A percentile compares a stretch with the other conserved stretches of the same genome.
phyloP scores from a whole-genome alignment of 1,140 invertebrate genomes.

The Linepithema humile region DNA sequence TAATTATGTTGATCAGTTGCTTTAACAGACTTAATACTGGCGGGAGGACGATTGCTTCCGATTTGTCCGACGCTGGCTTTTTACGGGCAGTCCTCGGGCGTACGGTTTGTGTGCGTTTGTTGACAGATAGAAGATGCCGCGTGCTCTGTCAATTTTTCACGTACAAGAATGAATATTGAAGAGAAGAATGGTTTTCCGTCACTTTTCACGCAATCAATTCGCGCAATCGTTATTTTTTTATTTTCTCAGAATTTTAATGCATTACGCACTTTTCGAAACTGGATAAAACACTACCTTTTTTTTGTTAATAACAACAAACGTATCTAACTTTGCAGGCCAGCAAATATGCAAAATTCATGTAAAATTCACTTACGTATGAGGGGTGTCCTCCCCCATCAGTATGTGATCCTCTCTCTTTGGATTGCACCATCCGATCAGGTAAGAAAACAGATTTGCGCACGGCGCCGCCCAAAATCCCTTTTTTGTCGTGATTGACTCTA shows the following conservation, averaged over 20 bases:
- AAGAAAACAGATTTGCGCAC: constrained; percentile 91
- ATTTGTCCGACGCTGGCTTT: constrained; percentile 83
- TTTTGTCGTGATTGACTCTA: constrained; percentile 92
- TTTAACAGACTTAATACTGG: constrained; percentile 84
- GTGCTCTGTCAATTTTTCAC: constrained; percentile 85
- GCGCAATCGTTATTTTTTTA: too few relatives aligned
- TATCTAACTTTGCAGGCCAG: too few relatives aligned
- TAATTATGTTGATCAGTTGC: constrained; percentile 83
- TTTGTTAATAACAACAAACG: too few relatives aligned
- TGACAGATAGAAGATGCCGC: constrained; percentile 93
- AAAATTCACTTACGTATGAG: constrained; percentile 86
- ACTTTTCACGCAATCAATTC: too few relatives aligned
- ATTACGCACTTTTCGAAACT: too few relatives aligned
- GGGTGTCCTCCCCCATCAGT: constrained; percentile 92
- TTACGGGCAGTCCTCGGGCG: constrained; percentile 91
- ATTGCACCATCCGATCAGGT: constrained; percentile 92
- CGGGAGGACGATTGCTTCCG: constrained; percentile 83
- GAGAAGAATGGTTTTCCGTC: too few relatives aligned
- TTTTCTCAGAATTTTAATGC: too few relatives aligned
- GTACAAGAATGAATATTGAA: neutral
- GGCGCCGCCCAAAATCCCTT: constrained; percentile 93
- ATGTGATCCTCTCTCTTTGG: constrained; percentile 91
- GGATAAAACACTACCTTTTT: too few relatives aligned
- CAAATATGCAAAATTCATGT: neutral
- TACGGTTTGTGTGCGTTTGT: constrained; percentile 94